Evolutionary conservation across 2,888 invertebrate species (phyloP).

Genomic region (Erebia palarica): DNA sequence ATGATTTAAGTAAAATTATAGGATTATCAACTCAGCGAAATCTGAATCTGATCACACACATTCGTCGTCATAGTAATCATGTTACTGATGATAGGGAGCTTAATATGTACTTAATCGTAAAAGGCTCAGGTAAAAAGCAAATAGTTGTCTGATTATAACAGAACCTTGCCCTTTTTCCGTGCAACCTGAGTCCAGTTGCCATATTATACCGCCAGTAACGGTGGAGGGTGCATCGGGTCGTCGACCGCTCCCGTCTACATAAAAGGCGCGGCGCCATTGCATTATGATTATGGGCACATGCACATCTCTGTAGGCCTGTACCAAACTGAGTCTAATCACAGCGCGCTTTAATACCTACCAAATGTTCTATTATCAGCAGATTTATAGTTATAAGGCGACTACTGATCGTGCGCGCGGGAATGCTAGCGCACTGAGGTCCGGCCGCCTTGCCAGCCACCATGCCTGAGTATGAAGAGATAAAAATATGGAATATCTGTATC

Average conservation of each 20-base stretch:
- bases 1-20: too few relatives aligned
- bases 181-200: conserved; percentile 68
- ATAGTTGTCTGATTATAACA: conserved; percentile 34
- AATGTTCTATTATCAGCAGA: neutral
- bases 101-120: neutral
- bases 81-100: neutral
- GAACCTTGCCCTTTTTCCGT: conserved; percentile 40
- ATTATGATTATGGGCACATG: conserved; percentile 22
- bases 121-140: conserved; percentile 3
- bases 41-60: neutral
- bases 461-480: too few relatives aligned
- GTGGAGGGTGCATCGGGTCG: conserved; percentile 71
- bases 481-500: too few relatives aligned
- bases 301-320: conserved; percentile 29
- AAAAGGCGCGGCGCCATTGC: conserved; percentile 48
- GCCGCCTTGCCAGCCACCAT: too few relatives aligned
- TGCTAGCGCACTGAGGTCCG: too few relatives aligned
- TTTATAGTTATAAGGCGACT: too few relatives aligned
- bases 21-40: neutral
- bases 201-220: conserved; percentile 75
- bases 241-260: conserved; percentile 62
- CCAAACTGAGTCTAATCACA: neutral
- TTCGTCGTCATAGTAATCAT: conserved; percentile 1
- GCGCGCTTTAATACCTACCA: neutral
- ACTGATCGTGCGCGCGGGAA: too few relatives aligned